Evolutionary conservation across 2,113 vertebrate species (phyloP), one percentile per base, ranked within the genome.

Genomic region (Calidris pygmaea): DNA sequence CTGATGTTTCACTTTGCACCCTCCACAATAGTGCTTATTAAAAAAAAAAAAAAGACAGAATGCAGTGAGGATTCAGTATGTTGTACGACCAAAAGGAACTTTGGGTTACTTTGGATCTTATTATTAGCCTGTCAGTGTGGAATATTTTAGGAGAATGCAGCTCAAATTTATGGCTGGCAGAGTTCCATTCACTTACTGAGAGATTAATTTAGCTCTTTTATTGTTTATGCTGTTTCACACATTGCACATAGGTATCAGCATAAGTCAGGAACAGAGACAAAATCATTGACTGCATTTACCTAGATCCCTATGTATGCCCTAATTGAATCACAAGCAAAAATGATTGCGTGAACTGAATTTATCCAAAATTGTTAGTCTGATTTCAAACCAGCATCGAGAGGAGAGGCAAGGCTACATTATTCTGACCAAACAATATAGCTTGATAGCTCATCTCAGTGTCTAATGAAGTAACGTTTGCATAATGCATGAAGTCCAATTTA

Each of bases 381-480:
- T 96, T 97, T 93, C 74, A 85, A 96, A 95, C 78, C 71, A 96
- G 73, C 58, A 67, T 29, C 6, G 3, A 84, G 71, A 47, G 47
- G 27, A 76, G 24, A 88, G 32, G 43, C 72, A 84, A 95, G 91
- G 65, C 75, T 84, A 68, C 60, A 95, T 88, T 91, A 96, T 97
- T 95, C 91, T 96, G 93, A 96, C 93, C 95, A 95, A 94, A 97
- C 96, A 97, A 94, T 94, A 90, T 59, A 95, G 67, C 80, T 94
- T 96, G 92, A 97, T 91, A 73, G 79, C 93, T 93, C 85, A 84
- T 92, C 87, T 91, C 90, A 85, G 74, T 87, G 80, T 90, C 81
- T 96, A 91, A 91, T 85, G 93, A 97, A 85, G 78, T 75, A 89
- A 89, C 2, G 7, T 89, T 92, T 95, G 90, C 70, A 70, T 79